Evolutionary conservation across 2,113 vertebrate species (phyloP).

Genomic region (Edolisoma coerulescens): DNA sequence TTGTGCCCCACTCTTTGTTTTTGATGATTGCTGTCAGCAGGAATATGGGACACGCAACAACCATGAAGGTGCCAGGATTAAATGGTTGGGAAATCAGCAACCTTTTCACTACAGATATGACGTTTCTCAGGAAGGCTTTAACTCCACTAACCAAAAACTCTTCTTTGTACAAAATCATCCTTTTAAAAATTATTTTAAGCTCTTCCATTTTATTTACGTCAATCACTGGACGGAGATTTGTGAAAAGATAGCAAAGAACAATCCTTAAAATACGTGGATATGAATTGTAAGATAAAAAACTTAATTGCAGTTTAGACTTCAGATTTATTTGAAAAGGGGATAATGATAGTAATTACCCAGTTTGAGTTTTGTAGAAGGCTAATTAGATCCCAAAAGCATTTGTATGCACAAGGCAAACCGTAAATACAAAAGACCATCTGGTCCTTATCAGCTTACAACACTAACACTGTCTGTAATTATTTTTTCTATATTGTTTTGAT

Average conservation of each 20-base stretch:
- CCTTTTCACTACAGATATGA: neutral
- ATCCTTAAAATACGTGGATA: constrained; percentile 68
- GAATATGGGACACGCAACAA: neutral
- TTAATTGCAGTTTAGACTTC: constrained; percentile 86
- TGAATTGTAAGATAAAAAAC: constrained; percentile 76
- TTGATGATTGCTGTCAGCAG: neutral
- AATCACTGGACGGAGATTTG: constrained; percentile 51
- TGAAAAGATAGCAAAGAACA: constrained; percentile 65
- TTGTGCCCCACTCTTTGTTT: neutral
- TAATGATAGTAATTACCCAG: constrained; percentile 88
- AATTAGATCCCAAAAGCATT: constrained; percentile 86
- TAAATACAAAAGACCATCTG: constrained; percentile 86
- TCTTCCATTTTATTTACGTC: constrained; percentile 36
- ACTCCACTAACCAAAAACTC: neutral
- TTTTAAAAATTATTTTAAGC: neutral
- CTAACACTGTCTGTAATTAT: constrained; percentile 80
- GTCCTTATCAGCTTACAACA: constrained; percentile 79
- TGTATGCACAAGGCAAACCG: constrained; percentile 78
- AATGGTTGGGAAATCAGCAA: neutral
- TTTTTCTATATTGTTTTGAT: constrained; percentile 80
- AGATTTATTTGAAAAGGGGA: constrained; percentile 86
- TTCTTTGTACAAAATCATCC: constrained; percentile 1
- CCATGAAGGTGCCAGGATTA: neutral
- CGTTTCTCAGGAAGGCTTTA: neutral
- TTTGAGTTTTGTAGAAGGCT: constrained; percentile 85